A percentile compares a stretch with the other conserved stretches of the same genome.
These are phyloP conservation scores for Ichneumoninae sp. DNA, from an alignment of 2,888 invertebrate species.

Conservation along the genomic window DNA sequence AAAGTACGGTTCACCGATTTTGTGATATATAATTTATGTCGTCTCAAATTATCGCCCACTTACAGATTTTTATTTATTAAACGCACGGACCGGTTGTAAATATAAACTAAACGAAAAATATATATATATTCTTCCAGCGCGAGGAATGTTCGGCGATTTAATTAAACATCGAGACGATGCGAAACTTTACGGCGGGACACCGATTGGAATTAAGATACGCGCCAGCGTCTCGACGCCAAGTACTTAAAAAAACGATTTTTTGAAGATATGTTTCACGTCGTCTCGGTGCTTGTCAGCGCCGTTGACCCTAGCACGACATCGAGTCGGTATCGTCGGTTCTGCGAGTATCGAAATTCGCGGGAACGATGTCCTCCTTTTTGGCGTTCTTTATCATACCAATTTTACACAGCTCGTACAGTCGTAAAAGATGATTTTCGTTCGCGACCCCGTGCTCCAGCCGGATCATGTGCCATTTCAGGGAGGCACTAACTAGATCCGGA, in stretches of 20 bases:
- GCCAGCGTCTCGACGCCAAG: too few species aligned
- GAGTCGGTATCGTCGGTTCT: slow-evolving; percentile 28
- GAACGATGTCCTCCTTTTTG: slow-evolving; percentile 60
- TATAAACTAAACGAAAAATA: slow-evolving; percentile 2
- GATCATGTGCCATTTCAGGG: slow-evolving; percentile 86
- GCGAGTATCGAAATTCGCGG: not conserved
- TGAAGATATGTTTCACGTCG: not conserved
- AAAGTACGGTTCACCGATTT: not conserved
- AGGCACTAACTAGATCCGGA: slow-evolving; percentile 85
- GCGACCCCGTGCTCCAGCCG: slow-evolving; percentile 83
- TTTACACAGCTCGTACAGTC: slow-evolving; percentile 85
- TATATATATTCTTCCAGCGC: slow-evolving; percentile 12
- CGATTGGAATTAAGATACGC: too few species aligned
- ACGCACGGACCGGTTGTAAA: not conserved
- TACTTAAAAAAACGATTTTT: not conserved
- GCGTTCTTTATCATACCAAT: slow-evolving; percentile 76
- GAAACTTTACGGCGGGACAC: not conserved
- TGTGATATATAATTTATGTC: not conserved
- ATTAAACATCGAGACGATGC: not conserved
- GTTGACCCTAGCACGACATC: not conserved
- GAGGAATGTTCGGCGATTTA: not conserved
- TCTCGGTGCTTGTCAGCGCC: not conserved
- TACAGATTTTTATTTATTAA: slow-evolving; percentile 25
- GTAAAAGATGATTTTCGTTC: slow-evolving; percentile 85
- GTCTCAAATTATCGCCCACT: not conserved